Evolutionary conservation across 2,888 invertebrate species (phyloP), one percentile per base, ranked within the genome.

Genomic region (Cosmia trapezina): DNA sequence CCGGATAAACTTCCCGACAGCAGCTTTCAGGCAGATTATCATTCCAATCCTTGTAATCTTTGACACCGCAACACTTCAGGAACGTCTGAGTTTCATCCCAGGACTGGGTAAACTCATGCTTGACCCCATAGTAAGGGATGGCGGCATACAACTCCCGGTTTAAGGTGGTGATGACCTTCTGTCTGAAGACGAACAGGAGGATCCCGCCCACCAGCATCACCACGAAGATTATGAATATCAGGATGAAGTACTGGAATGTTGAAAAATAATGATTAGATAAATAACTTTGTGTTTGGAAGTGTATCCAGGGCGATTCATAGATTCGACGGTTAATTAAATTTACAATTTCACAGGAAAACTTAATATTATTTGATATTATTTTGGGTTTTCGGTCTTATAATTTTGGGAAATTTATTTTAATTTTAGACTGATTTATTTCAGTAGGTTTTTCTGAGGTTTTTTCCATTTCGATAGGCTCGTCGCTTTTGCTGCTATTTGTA

Each of bases 191-290:
- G 92, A 98, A 99, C 69, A 98, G 98, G 71, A 99, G 96, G 80
- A 99, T 98, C 59, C 98, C 99, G 53, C 99, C 99, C 76, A 99
- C 98, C 82, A 99, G 95, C 97, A 99, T 98, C 80, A 98, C 98
- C 80, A 99, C 98, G 95, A 99, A 98, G 86, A 99, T 97, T 85
- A 99, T 96, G 91, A 99, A 97, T 66, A 99, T 97, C 41, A 98
- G 97, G 87, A 99, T 98, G 95, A 99, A 98, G 94, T 98, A 98
- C 98, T 98, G 96, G 59, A 97, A 96, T 81, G 65, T 3, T 83
- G 85, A n/a, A 41, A 11, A 65, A 11, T 14, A 2, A 56, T 41
- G 0, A 47, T 70, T 22, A 56, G 47, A 9, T 0, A 45, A 45
- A 45, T 33, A 19, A 22, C 45, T 1, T 22, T 60, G 3, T 61